These are phyloP conservation scores for Nixonia krombeini DNA, from an alignment of 1,140 invertebrate genomes.

Conservation along the genomic window DNA sequence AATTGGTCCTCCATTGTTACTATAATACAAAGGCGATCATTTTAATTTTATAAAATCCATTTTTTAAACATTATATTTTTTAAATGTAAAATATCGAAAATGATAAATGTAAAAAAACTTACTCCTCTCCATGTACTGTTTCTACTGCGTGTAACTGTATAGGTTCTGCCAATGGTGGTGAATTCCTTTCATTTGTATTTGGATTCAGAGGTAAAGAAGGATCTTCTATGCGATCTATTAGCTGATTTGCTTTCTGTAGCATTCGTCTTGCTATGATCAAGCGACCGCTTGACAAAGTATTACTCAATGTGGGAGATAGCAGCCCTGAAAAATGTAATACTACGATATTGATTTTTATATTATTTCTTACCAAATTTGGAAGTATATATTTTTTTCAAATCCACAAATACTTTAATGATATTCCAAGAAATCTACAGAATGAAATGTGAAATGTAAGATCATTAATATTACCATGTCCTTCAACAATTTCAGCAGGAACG, in stretches of 20 bases:
- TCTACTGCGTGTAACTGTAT: slow-evolving; percentile 49
- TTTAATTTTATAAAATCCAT: neutral
- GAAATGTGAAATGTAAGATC: too few relatives aligned
- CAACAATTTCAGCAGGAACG: slow-evolving; percentile 73
- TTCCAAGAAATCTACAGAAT: too few relatives aligned
- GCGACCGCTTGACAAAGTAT: slow-evolving; percentile 66
- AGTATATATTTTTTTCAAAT: neutral
- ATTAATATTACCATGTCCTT: slow-evolving; percentile 68
- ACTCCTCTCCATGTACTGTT: slow-evolving; percentile 44
- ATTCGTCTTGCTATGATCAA: slow-evolving; percentile 65
- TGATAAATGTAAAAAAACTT: slow-evolving; percentile 3
- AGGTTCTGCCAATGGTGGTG: slow-evolving; percentile 28
- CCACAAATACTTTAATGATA: too few relatives aligned
- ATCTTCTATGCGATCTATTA: slow-evolving; percentile 69
- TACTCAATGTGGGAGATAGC: slow-evolving; percentile 60
- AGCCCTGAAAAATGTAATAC: slow-evolving; percentile 48
- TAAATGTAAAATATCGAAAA: neutral
- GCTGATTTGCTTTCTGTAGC: slow-evolving; percentile 61
- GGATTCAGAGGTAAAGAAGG: slow-evolving; percentile 48
- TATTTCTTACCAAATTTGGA: too few relatives aligned
- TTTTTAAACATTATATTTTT: neutral
- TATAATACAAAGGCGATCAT: neutral
- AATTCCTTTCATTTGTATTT: slow-evolving; percentile 36
- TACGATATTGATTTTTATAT: too few relatives aligned
- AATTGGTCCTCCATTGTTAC: slow-evolving; percentile 24